Conservation (phyloP, 2,888 invertebrate genomes). For the Terebella lapidaria region DNA sequence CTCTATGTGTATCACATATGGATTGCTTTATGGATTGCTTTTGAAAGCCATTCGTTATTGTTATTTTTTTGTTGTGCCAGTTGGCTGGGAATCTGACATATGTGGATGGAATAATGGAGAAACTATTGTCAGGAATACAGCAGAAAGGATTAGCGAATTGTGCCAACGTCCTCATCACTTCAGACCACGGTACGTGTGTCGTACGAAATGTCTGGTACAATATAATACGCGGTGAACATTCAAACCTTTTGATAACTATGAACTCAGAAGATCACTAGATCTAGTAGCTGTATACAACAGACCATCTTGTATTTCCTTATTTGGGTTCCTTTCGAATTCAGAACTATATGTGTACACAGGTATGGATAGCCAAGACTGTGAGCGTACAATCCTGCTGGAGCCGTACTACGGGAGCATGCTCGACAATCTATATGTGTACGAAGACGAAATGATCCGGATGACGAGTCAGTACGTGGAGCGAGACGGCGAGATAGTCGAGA, state of each 20-base stretch:
- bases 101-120: slow-evolving; percentile 34
- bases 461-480: slow-evolving; percentile 20
- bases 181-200: slow-evolving; percentile 43
- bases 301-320: no score
- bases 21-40: no score
- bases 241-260: no score
- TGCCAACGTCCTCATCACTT: slow-evolving; percentile 39
- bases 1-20: no score
- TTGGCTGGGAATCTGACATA: slow-evolving; percentile 41
- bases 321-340: no score
- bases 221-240: no score
- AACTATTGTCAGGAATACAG: slow-evolving; percentile 35
- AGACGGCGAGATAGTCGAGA: slow-evolving; percentile 5
- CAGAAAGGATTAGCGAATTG: slow-evolving; percentile 37
- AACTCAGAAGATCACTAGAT: no score
- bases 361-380: slow-evolving; percentile 29
- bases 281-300: no score
- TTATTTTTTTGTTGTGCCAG: slow-evolving; percentile 22
- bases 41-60: no score
- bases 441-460: slow-evolving; percentile 33
- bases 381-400: slow-evolving; percentile 9
- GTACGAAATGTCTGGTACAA: no score
- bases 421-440: slow-evolving; percentile 27
- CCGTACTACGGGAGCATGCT: not conserved
- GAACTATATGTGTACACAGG: no score